These are phyloP conservation scores for Leucoraja erinaceus DNA, from an alignment of 2,113 vertebrate species.

Conservation along the genomic window DNA sequence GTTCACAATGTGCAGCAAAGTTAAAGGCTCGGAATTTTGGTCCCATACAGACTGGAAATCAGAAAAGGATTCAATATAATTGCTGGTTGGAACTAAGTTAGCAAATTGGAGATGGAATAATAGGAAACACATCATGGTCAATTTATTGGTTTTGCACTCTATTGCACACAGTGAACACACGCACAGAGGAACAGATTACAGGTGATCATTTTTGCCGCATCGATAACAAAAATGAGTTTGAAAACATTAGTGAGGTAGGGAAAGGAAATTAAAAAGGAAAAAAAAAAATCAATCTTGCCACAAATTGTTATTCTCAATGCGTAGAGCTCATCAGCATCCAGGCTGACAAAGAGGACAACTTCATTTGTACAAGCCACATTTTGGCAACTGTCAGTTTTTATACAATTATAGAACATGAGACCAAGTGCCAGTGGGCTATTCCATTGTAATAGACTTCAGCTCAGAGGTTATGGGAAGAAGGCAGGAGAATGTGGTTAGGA, in stretches of 20 bases:
- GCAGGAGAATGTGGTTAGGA: too few species aligned
- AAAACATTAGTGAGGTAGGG: not conserved
- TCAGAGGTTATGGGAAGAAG: too few species aligned
- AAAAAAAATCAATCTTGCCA: not conserved
- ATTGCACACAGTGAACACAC: too few species aligned
- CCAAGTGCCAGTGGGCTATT: not conserved
- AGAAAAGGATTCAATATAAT: not conserved
- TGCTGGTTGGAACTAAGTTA: not conserved
- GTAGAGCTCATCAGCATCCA: not conserved
- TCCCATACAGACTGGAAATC: not conserved
- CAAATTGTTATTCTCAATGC: not conserved
- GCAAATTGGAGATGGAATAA: not conserved
- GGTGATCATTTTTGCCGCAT: too few species aligned
- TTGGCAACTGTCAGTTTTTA: not conserved
- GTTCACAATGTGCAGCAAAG: not conserved
- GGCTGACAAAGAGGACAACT: not conserved
- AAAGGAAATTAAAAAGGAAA: not conserved
- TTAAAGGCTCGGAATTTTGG: not conserved
- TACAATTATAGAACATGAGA: not conserved
- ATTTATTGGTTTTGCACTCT: too few species aligned
- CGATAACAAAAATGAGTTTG: not conserved
- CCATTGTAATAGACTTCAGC: not conserved
- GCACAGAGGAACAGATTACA: too few species aligned
- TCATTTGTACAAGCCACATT: not conserved
- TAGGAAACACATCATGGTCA: not conserved